phyloP scores from a whole-genome alignment of 2,797 vertebrate species.

The Mus caroli region DNA sequence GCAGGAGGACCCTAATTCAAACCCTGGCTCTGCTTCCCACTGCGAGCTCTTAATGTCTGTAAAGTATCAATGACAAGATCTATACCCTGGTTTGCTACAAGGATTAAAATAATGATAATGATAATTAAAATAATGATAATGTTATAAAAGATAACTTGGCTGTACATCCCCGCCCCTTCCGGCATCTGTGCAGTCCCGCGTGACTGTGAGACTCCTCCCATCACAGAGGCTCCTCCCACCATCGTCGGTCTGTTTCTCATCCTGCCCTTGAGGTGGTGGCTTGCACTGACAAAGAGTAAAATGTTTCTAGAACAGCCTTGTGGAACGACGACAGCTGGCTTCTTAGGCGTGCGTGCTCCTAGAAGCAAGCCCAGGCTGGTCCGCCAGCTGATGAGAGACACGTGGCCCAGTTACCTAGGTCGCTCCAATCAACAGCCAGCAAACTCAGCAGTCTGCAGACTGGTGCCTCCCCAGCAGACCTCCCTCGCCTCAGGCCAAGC shows the following conservation, averaged over 20 bases:
- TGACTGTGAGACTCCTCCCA: neutral
- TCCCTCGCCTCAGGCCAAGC: neutral
- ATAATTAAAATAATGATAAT: neutral
- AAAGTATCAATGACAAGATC: neutral
- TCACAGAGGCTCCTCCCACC: neutral
- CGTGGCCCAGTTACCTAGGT: neutral
- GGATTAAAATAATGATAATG: neutral
- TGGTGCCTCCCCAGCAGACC: neutral
- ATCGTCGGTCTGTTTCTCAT: neutral
- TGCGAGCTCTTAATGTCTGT: neutral
- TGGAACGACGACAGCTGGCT: neutral
- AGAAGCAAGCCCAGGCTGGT: neutral
- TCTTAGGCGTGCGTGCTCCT: neutral
- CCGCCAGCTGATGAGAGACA: neutral
- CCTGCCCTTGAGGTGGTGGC: neutral
- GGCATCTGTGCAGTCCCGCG: neutral
- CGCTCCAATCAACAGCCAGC: neutral
- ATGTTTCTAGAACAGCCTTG: neutral
- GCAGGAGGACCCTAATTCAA: neutral
- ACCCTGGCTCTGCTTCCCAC: neutral
- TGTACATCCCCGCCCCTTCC: neutral
- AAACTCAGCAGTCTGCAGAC: neutral
- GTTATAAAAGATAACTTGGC: neutral
- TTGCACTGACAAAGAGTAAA: constrained; percentile 27
- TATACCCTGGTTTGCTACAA: neutral